Evolutionary conservation across 2,797 vertebrate genomes (phyloP), one percentile per base, ranked within the genome.

Genomic region (Pangasius larnaudii): DNA sequence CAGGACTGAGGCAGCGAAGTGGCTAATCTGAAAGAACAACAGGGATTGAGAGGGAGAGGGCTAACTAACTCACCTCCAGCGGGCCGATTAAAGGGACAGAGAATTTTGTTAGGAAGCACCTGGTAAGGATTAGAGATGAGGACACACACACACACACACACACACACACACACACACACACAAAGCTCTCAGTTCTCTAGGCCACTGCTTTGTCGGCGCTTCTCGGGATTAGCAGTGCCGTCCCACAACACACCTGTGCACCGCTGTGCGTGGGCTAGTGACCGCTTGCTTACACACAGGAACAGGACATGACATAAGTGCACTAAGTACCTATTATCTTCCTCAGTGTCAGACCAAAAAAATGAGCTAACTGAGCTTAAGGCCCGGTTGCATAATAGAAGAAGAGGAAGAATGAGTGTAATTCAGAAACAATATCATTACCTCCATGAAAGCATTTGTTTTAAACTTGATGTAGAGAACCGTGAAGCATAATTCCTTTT

Each of bases 51-150:
- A 92, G 91, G 91, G 88, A 90, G 49, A 80, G 33, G 14, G 18
- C 19, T 69, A 51, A 27, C 59, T 85, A 58, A 33, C 86, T 58
- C 74, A 27, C 84, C 63, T 84, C 82, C 65, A 71, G 82, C 69
- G 63, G 88, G 91, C 85, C 69, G 90, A 91, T 92, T 90, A 89
- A 86, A 86, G 81, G 90, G 67, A 85, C 58, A 10, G 75, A 67
- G 88, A 75, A 83, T 81, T 67, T 67, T 84, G 89, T 90, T 83
- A 42, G 33, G 83, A 88, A 93, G 89, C 93, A 95, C 94, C 94
- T 95, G 93, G 93, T 91, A 89, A 90, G 94, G 94, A 94, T 94
- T 95, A 95, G 30, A 87, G 91, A 59, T 77, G 75, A 75, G 89
- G 82, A 81, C 83, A 65, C 87, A 16, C 27, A 33, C 42, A 81